Evolutionary conservation across 1,140 invertebrate genomes (phyloP).

Genomic region (Aleiodes sp.): DNA sequence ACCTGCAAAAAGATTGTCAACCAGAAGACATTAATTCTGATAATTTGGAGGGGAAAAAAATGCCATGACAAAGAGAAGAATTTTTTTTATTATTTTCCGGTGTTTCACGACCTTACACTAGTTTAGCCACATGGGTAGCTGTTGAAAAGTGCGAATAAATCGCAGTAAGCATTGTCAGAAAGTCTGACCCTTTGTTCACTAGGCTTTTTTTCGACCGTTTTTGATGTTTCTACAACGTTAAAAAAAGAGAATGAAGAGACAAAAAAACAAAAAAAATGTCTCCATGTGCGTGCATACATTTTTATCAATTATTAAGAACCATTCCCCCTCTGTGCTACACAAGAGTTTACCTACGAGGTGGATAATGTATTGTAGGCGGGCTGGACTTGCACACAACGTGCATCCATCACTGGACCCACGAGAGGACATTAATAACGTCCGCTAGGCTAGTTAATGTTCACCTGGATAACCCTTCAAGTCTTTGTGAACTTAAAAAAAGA

Average conservation of each 20-base stretch:
- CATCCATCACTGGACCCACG: slow-evolving; percentile 31
- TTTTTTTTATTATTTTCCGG: slow-evolving; percentile 47
- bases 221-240: slow-evolving; percentile 30
- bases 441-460: slow-evolving; percentile 52
- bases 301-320: slow-evolving; percentile 67
- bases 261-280: background rate
- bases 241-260: background rate
- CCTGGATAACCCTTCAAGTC: slow-evolving; percentile 33
- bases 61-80: slow-evolving; percentile 64
- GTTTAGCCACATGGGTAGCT: slow-evolving; percentile 26
- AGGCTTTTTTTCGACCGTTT: slow-evolving; percentile 49
- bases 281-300: slow-evolving; percentile 58
- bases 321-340: slow-evolving; percentile 21
- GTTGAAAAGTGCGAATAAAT: slow-evolving; percentile 65
- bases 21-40: slow-evolving; percentile 59
- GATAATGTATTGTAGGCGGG: slow-evolving; percentile 25
- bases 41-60: slow-evolving; percentile 51
- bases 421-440: slow-evolving; percentile 63
- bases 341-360: background rate
- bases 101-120: slow-evolving; percentile 29
- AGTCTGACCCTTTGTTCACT: slow-evolving; percentile 19
- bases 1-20: background rate
- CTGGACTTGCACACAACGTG: slow-evolving; percentile 15
- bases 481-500: slow-evolving; percentile 3
- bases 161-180: slow-evolving; percentile 59